Base-by-base conservation (phyloP, 1,140 invertebrate species). In the Rhagoletis pomonella region DNA sequence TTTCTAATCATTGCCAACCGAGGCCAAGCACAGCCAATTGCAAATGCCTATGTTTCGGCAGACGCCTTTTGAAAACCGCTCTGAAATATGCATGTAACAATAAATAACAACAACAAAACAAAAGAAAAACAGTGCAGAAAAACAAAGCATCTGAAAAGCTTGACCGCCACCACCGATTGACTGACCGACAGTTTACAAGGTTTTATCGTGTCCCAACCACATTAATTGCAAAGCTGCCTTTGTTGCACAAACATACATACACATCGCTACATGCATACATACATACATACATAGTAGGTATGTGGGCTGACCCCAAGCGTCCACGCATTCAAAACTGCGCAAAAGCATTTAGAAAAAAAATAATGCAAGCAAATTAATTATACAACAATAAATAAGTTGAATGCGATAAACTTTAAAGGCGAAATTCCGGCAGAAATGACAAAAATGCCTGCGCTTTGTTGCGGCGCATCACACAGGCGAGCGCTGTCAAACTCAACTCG, bases 131-230 rank as follows among this genome's bases (percentile, higher is more conserved):
- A 62, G 14, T 4, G 14, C 3, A 17, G 0, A 17, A 62, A 14
- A n/a, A 17, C 9, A 17, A 62, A 62, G 17, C n/a, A 14, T 62
- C 42, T 58, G 47, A 55, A 81, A 73, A 73, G 69, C 29, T 81
- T 81, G 73, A 81, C 73, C 73, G 73, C 73, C 73, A 29, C 29
- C 29, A 29, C 29, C 29, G 29, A 29, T 29, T 29, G 47, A 81
- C 55, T 81, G 73, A 81, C 73, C 73, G 73, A 55, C 73, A 81
- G 73, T 50, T 81, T 81, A 81, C 73, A 81, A 14, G 73, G 19
- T 50, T 81, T 81, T 81, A 10, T 81, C 73, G 73, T 81, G 73
- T 50, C 2, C n/a, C 47, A 50, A 81, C 73, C 73, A 81, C 73
- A 81, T 81, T 81, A 81, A 81, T 81, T 81, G 5, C 73, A 29